Base-by-base conservation (phyloP, 1,140 invertebrate species). In the Campoletis sonorensis region DNA sequence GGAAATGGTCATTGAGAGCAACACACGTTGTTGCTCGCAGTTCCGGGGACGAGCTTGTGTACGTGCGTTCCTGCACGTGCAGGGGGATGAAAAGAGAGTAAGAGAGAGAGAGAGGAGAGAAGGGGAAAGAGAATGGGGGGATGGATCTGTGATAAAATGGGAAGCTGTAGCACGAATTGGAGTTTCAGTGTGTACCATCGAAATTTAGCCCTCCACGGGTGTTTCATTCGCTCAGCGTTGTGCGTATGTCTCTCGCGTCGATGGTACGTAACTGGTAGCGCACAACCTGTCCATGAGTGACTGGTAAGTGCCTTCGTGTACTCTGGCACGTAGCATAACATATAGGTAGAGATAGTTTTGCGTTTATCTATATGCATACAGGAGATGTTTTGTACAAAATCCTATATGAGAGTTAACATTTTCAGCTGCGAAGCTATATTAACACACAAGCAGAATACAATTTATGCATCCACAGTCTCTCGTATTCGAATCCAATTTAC, bases 241-340 rank as follows among this genome's bases (percentile, higher is more conserved):
- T 64, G 61, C 61, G 61, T 64, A 64, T 27, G 61, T 64, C 61
- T 64, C 61, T 64, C 61, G 61, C 61, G 61, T 64, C 23, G 61
- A 64, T 64, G 61, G 61, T 64, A 26, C 61, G 61, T 26, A 64
- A 64, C 61, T 26, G 61, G 61, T 64, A 26, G 61, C 23, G 21
- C 23, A 64, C 61, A 64, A 26, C 13, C 61, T 23, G 61, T 64
- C 61, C n/a, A 64, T 23, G 61, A 64, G 61, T 64, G 61, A 64
- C 61, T 64, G 61, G 61, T 64, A 64, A 64, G 61, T 64, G 61
- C n/a, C 61, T 27, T 23, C 23, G 61, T 64, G 61, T 64, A 64
- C 23, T 64, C 61, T 64, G 61, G 23, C 61, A 64, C 61, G 61
- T 64, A 64, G 23, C 5, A 64, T 26, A 11, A 54, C 51, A 45